These are phyloP conservation scores for Drosophila ohnishii DNA, from an alignment of 1,140 invertebrate genomes.

Conservation along the genomic window DNA sequence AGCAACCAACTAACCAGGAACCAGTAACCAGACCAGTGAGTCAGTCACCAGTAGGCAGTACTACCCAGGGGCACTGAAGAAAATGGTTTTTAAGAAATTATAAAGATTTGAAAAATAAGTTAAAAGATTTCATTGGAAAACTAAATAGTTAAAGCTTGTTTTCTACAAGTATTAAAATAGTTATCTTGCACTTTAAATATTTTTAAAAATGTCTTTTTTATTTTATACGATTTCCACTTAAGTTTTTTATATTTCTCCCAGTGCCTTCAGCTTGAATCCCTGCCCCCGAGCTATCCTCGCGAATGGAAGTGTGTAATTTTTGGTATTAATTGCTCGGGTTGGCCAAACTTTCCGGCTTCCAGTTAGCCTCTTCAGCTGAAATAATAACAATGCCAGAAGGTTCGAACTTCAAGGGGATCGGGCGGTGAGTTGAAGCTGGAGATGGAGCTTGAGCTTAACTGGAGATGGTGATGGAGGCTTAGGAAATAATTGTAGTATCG, in stretches of 20 bases:
- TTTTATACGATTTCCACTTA: background rate
- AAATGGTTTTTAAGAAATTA: background rate
- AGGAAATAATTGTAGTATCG: constrained; percentile 74
- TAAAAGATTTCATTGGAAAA: background rate
- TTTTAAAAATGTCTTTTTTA: background rate
- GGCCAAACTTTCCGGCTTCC: constrained; percentile 67
- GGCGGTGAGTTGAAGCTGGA: background rate
- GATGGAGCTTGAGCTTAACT: background rate
- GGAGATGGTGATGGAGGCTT: constrained; percentile 28
- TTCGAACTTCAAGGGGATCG: background rate
- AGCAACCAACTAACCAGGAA: constrained; percentile 68
- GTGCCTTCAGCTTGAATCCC: constrained; percentile 48
- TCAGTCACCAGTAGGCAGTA: constrained; percentile 28
- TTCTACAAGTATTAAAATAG: background rate
- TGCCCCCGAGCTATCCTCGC: constrained; percentile 29
- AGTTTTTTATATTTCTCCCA: background rate
- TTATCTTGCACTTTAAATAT: background rate
- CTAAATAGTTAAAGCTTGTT: background rate
- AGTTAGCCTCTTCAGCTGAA: constrained; percentile 41
- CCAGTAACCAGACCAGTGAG: constrained; percentile 30
- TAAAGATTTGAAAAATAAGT: background rate
- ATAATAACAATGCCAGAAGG: constrained; percentile 60
- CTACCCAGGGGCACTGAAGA: background rate
- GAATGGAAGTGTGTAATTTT: constrained; percentile 73
- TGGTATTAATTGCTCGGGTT: constrained; percentile 72